Conservation (phyloP, 2,888 invertebrate genomes). For the Lumbricus terrestris region DNA sequence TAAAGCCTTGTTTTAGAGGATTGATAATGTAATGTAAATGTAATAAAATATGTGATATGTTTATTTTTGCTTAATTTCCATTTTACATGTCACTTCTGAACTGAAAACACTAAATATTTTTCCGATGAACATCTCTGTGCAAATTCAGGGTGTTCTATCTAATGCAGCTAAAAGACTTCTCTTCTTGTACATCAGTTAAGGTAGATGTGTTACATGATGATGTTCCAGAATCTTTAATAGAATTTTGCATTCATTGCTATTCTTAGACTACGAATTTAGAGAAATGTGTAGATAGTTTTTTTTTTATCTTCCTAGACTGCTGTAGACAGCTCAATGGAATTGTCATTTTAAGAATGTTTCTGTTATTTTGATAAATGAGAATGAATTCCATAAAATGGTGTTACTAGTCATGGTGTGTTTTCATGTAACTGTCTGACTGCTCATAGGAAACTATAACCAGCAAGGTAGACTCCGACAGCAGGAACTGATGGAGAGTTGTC, state of each 20-base stretch:
- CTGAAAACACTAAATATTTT: background rate
- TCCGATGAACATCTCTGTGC: background rate
- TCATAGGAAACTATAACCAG: conserved; percentile 65
- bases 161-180: background rate
- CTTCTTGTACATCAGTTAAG: background rate
- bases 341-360: background rate
- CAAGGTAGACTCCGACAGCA: conserved; percentile 69
- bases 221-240: background rate
- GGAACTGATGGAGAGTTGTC: conserved; percentile 81
- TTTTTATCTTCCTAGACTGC: background rate
- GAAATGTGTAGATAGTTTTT: background rate
- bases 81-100: background rate
- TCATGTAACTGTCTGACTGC: background rate
- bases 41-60: background rate
- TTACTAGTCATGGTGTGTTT: background rate
- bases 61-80: background rate
- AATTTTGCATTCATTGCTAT: background rate
- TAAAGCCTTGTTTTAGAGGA: background rate
- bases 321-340: background rate
- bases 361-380: background rate
- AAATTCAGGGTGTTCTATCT: background rate
- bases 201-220: background rate
- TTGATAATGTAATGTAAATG: background rate
- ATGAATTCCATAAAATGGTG: background rate
- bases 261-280: background rate